Evolutionary conservation across 2,113 vertebrate genomes (phyloP), one percentile per base, ranked within the genome.

Genomic region (Ciconia maguari): DNA sequence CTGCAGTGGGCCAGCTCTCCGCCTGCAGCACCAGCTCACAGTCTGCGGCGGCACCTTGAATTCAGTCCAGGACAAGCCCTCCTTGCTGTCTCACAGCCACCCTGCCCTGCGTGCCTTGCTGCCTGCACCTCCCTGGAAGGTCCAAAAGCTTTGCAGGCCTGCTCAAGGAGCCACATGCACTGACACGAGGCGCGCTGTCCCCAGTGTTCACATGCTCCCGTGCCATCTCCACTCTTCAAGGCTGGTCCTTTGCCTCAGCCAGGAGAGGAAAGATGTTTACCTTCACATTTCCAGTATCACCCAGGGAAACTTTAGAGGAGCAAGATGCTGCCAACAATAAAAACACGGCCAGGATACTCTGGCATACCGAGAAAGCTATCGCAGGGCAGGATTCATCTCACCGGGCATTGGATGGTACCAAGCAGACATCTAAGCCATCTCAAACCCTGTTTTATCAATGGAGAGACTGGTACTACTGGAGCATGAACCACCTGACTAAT

Each of bases 201-300:
- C 68, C 48, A 32, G 34, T 1, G 2, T n/a, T 26, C 46, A 48
- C 54, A 42, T 0, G 5, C 41, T 64, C 30, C 69, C 1, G 0
- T 0, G 1, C 41, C 15, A 18, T 7, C 55, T 83, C 44, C 32
- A 34, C 11, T 49, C 71, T 51, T 55, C 55, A 57, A 38, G 49
- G 24, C 27, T 20, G 14, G 65, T 71, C 30, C 54, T 68, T 74
- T 44, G 17, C n/a, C 54, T 69, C 70, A 78, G 49, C 46, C 71
- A 55, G n/a, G 10, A 46, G 13, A 79, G 49, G 49, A 65, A 42
- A 52, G 60, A 41, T 2, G 3, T 51, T 78, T 51, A 41, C 21
- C 29, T n/a, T 65, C 77, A 60, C 29, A 61, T 51, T 79, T 83
- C 38, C 55, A 70, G 11, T 30, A 51, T 36, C 13, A 38, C 30